Conservation (phyloP, 2,888 invertebrate species). For the Thereva unica region DNA sequence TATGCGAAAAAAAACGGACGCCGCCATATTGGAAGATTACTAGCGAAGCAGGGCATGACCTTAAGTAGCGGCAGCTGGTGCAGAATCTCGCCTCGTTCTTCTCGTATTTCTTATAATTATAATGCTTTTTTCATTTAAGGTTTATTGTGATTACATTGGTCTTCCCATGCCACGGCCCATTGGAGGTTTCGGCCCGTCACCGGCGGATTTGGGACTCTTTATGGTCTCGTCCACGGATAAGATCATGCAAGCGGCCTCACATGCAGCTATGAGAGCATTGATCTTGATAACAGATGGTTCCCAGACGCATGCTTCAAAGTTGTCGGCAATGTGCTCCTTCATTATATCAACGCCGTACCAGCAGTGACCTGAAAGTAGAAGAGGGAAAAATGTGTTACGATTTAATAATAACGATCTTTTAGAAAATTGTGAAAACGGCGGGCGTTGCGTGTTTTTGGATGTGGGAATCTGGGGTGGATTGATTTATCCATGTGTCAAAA, state of each 20-base stretch:
- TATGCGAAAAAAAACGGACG: slow-evolving; percentile 12
- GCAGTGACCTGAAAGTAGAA: slow-evolving; percentile 64
- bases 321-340: slow-evolving; percentile 92
- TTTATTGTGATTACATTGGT: slow-evolving; percentile 63
- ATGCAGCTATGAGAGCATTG: slow-evolving; percentile 94
- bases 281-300: slow-evolving; percentile 96
- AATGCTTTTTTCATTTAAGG: not conserved
- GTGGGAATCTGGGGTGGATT: too few species aligned
- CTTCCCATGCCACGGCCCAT: slow-evolving; percentile 76
- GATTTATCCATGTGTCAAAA: too few species aligned
- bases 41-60: not conserved
- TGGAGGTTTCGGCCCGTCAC: slow-evolving; percentile 59
- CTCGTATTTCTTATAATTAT: not conserved
- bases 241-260: slow-evolving; percentile 92
- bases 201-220: slow-evolving; percentile 78
- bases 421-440: not conserved
- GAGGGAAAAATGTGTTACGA: slow-evolving; percentile 10
- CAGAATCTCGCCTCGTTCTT: not conserved
- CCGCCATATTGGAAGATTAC: not conserved
- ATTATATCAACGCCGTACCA: slow-evolving; percentile 97
- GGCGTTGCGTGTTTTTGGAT: too few species aligned
- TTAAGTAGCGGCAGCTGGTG: not conserved
- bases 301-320: slow-evolving; percentile 93
- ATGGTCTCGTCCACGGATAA: slow-evolving; percentile 98
- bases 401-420: not conserved